Evolutionary conservation across 2,797 vertebrate genomes (phyloP).

Genomic region (Rhincodon typus): DNA sequence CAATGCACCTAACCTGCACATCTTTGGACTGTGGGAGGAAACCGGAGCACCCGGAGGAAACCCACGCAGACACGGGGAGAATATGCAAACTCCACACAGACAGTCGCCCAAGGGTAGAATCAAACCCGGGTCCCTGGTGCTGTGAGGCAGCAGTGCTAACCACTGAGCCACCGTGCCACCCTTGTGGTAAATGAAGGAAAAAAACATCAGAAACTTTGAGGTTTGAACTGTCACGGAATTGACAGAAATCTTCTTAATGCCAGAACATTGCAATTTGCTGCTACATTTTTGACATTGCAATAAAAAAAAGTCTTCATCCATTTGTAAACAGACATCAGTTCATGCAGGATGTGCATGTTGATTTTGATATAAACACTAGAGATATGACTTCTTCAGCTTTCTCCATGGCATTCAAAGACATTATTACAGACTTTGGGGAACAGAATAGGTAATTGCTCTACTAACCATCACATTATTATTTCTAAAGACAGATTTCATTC

Average conservation of each 20-base stretch:
- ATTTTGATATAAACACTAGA: neutral
- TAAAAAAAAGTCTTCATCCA: neutral
- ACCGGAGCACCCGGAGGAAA: too few relatives aligned
- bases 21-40: too few relatives aligned
- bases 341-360: neutral
- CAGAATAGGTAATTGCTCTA: neutral
- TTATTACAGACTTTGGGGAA: neutral
- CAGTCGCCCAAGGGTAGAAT: too few relatives aligned
- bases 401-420: neutral
- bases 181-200: too few relatives aligned
- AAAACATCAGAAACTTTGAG: too few relatives aligned
- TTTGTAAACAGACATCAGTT: neutral
- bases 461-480: neutral
- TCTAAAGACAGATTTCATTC: neutral
- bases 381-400: neutral
- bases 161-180: too few relatives aligned
- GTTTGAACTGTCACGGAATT: constrained; percentile 4
- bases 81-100: too few relatives aligned
- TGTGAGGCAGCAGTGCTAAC: too few relatives aligned
- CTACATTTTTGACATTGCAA: constrained; percentile 34
- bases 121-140: too few relatives aligned
- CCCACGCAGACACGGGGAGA: too few relatives aligned
- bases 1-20: too few relatives aligned
- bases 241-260: constrained; percentile 34
- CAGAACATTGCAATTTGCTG: constrained; percentile 30